Conservation (phyloP, 1,140 invertebrate genomes). For the Trissolcus basalis region DNA sequence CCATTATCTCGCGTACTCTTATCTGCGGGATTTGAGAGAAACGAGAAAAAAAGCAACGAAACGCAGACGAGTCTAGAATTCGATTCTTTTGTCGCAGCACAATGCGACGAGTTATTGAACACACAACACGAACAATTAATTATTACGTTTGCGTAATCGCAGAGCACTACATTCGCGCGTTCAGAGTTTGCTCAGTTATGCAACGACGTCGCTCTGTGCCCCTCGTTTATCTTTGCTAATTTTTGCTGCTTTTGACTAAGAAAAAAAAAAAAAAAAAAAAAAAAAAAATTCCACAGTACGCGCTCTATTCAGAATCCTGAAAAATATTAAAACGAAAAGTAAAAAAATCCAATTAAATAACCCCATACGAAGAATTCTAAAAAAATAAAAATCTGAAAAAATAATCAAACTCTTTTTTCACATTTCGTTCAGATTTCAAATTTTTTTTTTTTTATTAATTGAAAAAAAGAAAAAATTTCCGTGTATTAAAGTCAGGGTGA, state of each 20-base stretch:
- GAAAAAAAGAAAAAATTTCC: no score
- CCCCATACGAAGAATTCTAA: no score
- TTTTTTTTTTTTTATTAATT: no score
- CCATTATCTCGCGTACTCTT: constrained; percentile 24
- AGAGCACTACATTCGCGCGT: constrained; percentile 52
- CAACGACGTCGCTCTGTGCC: constrained; percentile 62
- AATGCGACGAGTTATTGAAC: constrained; percentile 69
- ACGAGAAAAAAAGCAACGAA: not conserved
- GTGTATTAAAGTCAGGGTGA: no score
- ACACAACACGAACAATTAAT: constrained; percentile 71
- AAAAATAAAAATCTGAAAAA: no score
- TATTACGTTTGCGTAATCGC: constrained; percentile 72
- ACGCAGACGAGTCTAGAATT: constrained; percentile 45
- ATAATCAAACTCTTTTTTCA: no score
- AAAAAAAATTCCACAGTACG: no score
- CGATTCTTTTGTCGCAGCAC: constrained; percentile 68
- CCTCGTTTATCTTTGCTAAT: constrained; percentile 21
- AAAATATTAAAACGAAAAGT: no score
- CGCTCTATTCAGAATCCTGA: no score
- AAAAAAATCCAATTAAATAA: no score
- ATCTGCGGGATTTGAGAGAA: constrained; percentile 30
- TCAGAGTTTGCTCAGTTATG: constrained; percentile 60
- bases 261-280: no score
- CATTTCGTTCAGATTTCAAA: no score
- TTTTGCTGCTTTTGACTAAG: not conserved